phyloP scores from a whole-genome alignment of 2,113 vertebrate species.

The Eleginops maclovinus region DNA sequence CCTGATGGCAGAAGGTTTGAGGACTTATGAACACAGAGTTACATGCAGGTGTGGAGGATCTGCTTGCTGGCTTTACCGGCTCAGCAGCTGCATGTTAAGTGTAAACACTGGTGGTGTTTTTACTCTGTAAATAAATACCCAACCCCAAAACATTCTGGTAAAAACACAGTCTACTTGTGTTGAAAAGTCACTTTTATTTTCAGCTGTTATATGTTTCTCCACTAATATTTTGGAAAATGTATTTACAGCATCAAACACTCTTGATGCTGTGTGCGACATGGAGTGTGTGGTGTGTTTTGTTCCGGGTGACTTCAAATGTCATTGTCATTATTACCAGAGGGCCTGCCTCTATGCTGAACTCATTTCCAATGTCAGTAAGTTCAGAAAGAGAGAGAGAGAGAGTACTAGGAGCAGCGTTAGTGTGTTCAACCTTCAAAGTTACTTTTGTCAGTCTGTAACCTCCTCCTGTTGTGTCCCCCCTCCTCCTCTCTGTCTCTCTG shows the following conservation, averaged over 20 bases:
- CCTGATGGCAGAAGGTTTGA: neutral
- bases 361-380: slow-evolving; percentile 38
- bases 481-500: neutral
- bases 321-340: slow-evolving; percentile 17
- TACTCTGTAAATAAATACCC: no score
- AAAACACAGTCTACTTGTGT: no score
- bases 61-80: slow-evolving; percentile 1
- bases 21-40: slow-evolving; percentile 2
- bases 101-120: neutral
- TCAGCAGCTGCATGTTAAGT: slow-evolving; percentile 32
- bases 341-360: neutral
- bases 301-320: slow-evolving; percentile 25
- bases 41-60: slow-evolving; percentile 29
- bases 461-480: neutral
- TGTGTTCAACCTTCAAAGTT: slow-evolving; percentile 12
- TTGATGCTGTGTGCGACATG: neutral
- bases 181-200: no score
- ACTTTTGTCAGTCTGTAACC: slow-evolving; percentile 14
- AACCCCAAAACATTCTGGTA: no score
- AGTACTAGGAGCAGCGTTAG: neutral
- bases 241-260: neutral
- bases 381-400: neutral
- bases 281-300: slow-evolving; percentile 12
- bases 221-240: no score
- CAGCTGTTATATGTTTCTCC: no score